Conservation (phyloP, 2,113 vertebrate species). For the Irena cyanogastra region DNA sequence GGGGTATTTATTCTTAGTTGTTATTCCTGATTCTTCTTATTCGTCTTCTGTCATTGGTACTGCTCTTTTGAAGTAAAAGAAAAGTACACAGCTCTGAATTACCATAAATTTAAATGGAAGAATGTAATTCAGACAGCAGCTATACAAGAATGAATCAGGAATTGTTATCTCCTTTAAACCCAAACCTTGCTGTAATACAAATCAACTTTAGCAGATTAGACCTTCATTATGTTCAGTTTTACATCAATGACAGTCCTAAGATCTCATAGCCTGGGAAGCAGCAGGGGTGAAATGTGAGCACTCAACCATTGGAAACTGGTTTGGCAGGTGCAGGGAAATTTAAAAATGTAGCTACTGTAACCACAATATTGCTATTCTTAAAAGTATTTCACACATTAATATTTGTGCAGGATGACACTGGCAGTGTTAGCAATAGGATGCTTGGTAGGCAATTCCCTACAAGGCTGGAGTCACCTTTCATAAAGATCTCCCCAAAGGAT, state of each 20-base stretch:
- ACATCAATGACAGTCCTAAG: background rate
- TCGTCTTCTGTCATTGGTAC: background rate
- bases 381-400: background rate
- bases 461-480: background rate
- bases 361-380: background rate
- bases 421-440: background rate
- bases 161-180: background rate
- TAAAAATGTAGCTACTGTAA: background rate
- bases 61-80: background rate
- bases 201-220: background rate
- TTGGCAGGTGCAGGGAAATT: background rate
- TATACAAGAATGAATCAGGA: background rate
- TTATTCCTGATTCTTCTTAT: background rate
- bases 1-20: background rate
- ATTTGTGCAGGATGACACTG: background rate
- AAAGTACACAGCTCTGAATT: background rate
- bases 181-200: background rate
- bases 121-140: background rate
- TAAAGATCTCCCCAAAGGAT: background rate
- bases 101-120: background rate
- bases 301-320: background rate
- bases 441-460: background rate
- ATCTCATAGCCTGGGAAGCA: background rate
- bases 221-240: background rate
- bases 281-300: background rate